Conservation (phyloP, 1,140 invertebrate genomes). For the Trichogramma pretiosum region DNA sequence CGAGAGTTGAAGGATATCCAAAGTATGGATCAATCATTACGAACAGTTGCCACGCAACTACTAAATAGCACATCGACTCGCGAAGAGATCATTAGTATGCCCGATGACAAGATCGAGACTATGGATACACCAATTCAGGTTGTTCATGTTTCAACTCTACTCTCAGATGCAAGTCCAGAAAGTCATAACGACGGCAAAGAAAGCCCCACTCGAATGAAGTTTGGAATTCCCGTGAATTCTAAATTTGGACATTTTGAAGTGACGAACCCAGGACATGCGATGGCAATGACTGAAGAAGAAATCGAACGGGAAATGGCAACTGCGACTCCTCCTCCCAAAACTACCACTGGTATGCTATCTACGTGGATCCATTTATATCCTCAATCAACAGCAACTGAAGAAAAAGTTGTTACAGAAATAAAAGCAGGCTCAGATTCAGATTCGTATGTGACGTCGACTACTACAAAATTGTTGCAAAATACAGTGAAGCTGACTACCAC, state of each 20-base stretch:
- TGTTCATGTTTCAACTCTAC: conserved; percentile 7
- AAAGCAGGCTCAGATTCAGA: conserved; percentile 1
- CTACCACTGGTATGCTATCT: conserved; percentile 57
- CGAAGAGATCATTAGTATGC: conserved; percentile 18
- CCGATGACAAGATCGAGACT: conserved; percentile 16
- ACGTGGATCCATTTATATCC: conserved; percentile 67
- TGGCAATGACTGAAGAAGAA: conserved; percentile 43
- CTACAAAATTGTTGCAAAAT: conserved; percentile 17
- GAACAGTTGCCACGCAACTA: conserved; percentile 40
- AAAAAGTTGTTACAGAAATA: conserved; percentile 25
- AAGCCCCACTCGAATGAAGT: too few species aligned
- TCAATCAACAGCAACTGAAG: conserved; percentile 37
- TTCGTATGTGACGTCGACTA: background rate
- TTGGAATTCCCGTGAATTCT: conserved; percentile 38
- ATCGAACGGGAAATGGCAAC: conserved; percentile 34
- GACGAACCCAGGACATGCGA: conserved; percentile 41
- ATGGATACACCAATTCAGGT: conserved; percentile 13
- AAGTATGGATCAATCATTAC: conserved; percentile 37
- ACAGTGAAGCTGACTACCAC: conserved; percentile 7
- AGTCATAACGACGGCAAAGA: conserved; percentile 11
- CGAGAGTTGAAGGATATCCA: conserved; percentile 35
- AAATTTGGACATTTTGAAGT: conserved; percentile 40
- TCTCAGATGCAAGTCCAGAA: background rate
- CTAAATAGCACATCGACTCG: conserved; percentile 29
- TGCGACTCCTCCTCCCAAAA: conserved; percentile 32